Evolutionary conservation across 2,797 vertebrate genomes (phyloP), one percentile per base, ranked within the genome.

Genomic region (Paramormyrops hopkinsi): DNA sequence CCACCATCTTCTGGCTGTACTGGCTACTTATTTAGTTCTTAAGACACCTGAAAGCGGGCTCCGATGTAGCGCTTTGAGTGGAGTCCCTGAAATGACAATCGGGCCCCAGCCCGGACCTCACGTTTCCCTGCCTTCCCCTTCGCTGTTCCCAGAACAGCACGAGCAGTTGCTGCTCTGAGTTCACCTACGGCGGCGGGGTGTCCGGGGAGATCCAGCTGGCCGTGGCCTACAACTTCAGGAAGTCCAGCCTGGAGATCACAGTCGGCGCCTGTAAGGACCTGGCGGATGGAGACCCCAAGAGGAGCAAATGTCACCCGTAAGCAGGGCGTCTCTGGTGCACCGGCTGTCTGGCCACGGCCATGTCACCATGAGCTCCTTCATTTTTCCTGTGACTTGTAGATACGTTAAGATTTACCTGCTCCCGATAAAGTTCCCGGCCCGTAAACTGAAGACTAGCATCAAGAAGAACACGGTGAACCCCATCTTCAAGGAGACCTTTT

Each of bases 291-390:
- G 96, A 98, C 9, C 89, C 92, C 90, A 97, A 94, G 93, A 98
- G 93, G 94, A 98, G 92, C 89, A 98, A 96, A 90, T 98, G 97
- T 92, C 96, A 97, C 79, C 97, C 97, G 98, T 99, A 93, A 97
- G 98, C 93, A 92, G 46, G 25, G 59, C 0, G 7, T 17, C 25
- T 19, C 50, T 33, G 11, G 25, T 9, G 11, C 14, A 1, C 69
- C 69, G 5, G 17, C 4, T 14, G 12, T 73, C 29, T 0, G 1
- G 69, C 14, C 33, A 2, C 14, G 2, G 12, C 33, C 33, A 1
- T 59, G 25, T 46, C 22, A 17, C 22, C 19, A 3, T 73, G 22
- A 29, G 17, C 9, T 48, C 14, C 51, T 56, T 22, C 50, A 25
- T 41, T 11, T 82, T 56, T 88, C 17, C 50, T 8, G 37, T 83